These are phyloP conservation scores for Apodemus agrarius DNA, from an alignment of 2,797 vertebrate species.

Conservation along the genomic window DNA sequence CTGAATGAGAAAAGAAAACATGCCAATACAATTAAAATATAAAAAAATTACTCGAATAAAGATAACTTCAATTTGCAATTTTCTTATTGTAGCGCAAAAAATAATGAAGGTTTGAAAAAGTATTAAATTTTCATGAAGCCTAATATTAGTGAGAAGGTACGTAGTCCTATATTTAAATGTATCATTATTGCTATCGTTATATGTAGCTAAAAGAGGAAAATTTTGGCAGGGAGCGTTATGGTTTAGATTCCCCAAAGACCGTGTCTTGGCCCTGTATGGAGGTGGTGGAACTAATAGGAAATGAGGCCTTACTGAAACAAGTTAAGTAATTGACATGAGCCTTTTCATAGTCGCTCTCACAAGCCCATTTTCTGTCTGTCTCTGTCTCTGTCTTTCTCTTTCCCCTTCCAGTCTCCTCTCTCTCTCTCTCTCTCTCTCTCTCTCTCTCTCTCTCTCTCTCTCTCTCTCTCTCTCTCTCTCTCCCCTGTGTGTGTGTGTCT, in stretches of 20 bases:
- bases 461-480: neutral
- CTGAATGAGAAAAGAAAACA: neutral
- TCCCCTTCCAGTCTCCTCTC: no score
- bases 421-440: neutral
- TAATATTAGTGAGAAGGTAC: neutral
- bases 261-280: neutral
- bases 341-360: neutral
- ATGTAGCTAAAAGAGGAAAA: neutral
- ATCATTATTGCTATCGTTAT: neutral
- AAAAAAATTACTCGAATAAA: slow-evolving; percentile 29
- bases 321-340: neutral
- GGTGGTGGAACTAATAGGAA: neutral
- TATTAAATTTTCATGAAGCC: neutral
- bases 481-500: neutral
- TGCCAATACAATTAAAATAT: neutral
- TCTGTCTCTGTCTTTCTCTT: neutral
- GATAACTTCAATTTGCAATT: neutral
- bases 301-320: neutral
- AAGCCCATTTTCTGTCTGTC: neutral
- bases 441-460: neutral
- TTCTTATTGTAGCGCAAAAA: slow-evolving; percentile 5
- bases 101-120: neutral
- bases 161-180: neutral
- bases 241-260: neutral
- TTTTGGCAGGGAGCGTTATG: neutral